Conservation (phyloP, 2,888 invertebrate species). For the Acronicta aceris region DNA sequence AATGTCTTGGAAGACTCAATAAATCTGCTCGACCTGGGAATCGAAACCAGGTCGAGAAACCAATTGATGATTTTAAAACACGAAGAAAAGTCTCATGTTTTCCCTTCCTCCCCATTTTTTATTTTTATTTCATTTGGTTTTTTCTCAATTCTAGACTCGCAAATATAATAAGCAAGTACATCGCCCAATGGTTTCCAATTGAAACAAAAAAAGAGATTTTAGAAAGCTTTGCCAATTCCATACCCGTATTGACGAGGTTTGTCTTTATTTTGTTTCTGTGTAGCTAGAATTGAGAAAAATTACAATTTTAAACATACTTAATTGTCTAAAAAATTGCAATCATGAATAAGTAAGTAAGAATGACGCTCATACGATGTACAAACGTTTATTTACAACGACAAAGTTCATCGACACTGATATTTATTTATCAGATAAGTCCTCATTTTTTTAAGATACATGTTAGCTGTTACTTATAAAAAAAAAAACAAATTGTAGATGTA, state of each 20-base stretch:
- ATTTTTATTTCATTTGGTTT: constrained; percentile 28
- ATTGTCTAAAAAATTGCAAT: neutral
- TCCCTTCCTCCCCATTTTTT: neutral
- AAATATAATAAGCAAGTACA: constrained; percentile 65
- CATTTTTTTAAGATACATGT: no score
- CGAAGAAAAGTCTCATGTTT: neutral
- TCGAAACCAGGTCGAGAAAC: no score
- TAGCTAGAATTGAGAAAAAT: constrained; percentile 79
- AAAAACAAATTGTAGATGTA: no score
- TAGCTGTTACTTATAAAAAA: no score
- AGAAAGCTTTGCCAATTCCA: constrained; percentile 67
- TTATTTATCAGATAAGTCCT: neutral
- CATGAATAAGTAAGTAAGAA: neutral
- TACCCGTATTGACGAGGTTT: constrained; percentile 78
- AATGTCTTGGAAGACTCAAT: no score
- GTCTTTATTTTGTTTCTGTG: constrained; percentile 51
- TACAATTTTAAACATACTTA: neutral
- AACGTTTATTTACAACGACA: neutral
- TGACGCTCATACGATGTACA: neutral
- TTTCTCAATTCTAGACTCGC: constrained; percentile 83
- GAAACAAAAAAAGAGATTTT: constrained; percentile 72
- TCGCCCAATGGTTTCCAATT: constrained; percentile 55
- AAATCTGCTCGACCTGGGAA: no score
- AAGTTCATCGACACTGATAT: neutral
- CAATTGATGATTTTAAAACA: no score